Evolutionary conservation across 37 sponge, comb jelly and placozoan genomes (phyloP), one percentile per base, ranked within the genome.

Genomic region (Corticium candelabrum): DNA sequence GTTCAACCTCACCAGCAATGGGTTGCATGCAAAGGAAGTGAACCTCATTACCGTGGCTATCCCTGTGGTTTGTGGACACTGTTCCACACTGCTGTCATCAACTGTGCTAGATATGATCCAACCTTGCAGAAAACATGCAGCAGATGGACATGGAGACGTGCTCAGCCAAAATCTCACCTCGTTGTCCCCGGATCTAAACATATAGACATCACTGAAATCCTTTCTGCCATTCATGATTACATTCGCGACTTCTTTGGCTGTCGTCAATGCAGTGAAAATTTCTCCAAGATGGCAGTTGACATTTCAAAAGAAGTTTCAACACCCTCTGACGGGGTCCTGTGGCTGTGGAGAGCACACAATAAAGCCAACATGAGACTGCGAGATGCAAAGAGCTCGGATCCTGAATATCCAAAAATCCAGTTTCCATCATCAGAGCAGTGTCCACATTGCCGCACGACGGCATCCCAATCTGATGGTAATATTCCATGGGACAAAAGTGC

Each of bases 341-440:
- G 95, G 92, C 82, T 91, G 68, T 97, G 99, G 99, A 77, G 84
- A 35, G 92, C 91, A 0, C 99, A 97, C 76, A 97, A 97, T 70
- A 34, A 11, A 7, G 93, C 90, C 40, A 97, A 89, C 75, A 39
- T 31, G 37, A 68, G 99, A 0, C 76, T 94, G 68, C 36, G 40
- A 31, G 76, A 41, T 2, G 91, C 80, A 34, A 30, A 40, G 11
- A 87, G 86, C 69, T 41, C 82, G 3, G 99, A 97, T 62, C 92
- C 95, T 4, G 7, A 5, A 35, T 81, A 82, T 37, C 99, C 99
- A 7, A 97, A 97, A 70, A 62, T 78, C 0, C 89, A 89, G 76
- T 96, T 91, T 43, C 98, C 98, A 0, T 68, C 91, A 15, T 43
- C 40, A 11, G 74, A 83, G 3, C 62, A 41, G 35, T 94, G 95